Conservation (phyloP, 1,140 invertebrate genomes). For the Cyclina sinensis region DNA sequence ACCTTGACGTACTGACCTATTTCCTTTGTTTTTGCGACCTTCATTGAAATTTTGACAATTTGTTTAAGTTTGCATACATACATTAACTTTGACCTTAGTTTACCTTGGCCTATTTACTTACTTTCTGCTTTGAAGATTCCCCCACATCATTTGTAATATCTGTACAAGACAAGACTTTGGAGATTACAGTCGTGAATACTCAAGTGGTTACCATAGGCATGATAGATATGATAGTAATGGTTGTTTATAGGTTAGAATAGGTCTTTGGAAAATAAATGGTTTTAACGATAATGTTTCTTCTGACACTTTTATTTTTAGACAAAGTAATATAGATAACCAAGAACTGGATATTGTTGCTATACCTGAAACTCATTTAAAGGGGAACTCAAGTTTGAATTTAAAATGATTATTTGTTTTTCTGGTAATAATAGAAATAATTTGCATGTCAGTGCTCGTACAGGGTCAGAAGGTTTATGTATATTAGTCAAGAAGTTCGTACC, state of each 20-base stretch:
- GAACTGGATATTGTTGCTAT: conserved; percentile 24
- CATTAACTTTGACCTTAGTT: no score
- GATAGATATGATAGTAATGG: neutral
- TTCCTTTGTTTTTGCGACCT: no score
- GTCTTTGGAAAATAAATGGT: neutral
- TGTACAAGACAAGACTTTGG: neutral
- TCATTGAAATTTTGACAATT: no score
- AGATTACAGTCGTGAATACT: neutral
- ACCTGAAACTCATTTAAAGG: conserved; percentile 9
- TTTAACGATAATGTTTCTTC: neutral
- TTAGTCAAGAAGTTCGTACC: neutral
- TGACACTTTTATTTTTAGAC: neutral
- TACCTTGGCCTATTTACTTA: no score
- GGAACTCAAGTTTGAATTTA: neutral
- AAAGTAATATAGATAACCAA: neutral
- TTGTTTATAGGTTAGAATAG: conserved; percentile 7
- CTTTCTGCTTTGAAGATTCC: no score
- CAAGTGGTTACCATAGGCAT: no score
- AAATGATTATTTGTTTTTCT: conserved; percentile 21
- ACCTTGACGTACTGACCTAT: no score
- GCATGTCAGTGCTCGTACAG: conserved; percentile 23
- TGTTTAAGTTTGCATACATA: no score
- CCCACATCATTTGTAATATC: no score
- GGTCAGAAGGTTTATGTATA: conserved; percentile 3
- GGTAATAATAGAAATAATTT: conserved; percentile 6